Conservation (phyloP, 2,888 invertebrate genomes). For the Mechanitis mazaeus region DNA sequence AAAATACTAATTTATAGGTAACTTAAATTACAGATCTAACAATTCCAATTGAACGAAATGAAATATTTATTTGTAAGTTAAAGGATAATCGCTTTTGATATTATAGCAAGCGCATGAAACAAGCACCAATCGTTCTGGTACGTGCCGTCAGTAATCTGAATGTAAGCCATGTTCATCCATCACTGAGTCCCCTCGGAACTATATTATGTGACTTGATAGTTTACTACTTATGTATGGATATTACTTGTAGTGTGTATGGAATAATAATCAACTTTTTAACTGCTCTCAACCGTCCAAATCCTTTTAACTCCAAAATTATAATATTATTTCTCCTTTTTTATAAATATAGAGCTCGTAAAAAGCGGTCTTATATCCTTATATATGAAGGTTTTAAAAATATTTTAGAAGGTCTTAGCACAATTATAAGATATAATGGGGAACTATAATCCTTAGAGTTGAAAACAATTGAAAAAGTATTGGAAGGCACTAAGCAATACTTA, state of each 20-base stretch:
- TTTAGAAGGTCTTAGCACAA: no score
- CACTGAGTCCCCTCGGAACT: background rate
- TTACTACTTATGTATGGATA: background rate
- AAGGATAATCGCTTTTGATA: no score
- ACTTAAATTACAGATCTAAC: no score
- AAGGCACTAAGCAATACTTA: no score
- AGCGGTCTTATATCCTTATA: constrained; percentile 3
- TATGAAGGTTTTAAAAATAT: background rate
- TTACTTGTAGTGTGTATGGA: background rate
- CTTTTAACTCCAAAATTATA: background rate
- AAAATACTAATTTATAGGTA: no score
- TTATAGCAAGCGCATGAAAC: no score
- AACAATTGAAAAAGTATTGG: no score
- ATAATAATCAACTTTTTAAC: background rate
- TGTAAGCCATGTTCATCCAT: background rate
- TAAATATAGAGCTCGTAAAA: background rate
- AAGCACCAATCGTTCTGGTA: background rate
- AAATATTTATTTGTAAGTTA: no score
- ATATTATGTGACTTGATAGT: background rate
- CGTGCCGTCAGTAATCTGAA: background rate
- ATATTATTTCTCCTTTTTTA: constrained; percentile 4
- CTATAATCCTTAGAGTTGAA: no score
- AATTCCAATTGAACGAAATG: no score
- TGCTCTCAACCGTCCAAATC: background rate
- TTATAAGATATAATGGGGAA: no score